Conservation (phyloP, 2,797 vertebrate genomes). For the Aldrovandia affinis region DNA sequence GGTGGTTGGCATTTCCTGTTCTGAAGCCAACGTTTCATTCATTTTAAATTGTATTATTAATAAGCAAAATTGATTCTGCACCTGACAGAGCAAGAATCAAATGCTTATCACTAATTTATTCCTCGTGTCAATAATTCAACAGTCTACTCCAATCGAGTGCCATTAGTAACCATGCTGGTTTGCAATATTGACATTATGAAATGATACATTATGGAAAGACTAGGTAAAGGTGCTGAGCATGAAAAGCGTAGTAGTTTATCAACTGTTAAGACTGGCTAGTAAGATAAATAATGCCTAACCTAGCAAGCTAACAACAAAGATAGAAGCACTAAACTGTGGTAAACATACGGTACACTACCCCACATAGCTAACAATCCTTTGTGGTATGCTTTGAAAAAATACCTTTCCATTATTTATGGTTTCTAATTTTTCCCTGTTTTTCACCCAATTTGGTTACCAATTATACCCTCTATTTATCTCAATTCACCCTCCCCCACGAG, state of each 20-base stretch:
- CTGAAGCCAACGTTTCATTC: neutral
- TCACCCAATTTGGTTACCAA: too few relatives aligned
- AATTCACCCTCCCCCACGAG: too few relatives aligned
- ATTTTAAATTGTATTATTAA: neutral
- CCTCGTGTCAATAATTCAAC: neutral
- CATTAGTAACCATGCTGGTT: neutral
- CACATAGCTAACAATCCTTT: neutral
- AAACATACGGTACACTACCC: neutral
- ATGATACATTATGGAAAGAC: neutral
- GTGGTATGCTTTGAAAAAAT: too few relatives aligned
- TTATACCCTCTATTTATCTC: too few relatives aligned
- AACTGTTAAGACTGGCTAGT: neutral
- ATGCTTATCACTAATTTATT: neutral
- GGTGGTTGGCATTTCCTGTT: neutral
- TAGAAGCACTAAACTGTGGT: neutral
- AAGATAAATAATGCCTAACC: neutral
- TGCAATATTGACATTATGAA: neutral
- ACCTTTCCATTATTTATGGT: too few relatives aligned
- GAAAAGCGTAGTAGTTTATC: neutral
- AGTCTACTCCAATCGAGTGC: neutral
- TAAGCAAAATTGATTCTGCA: neutral
- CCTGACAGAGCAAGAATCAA: neutral
- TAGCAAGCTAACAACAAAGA: neutral
- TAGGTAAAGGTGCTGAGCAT: neutral
- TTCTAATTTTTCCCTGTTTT: too few relatives aligned